Evolutionary conservation across 2,797 vertebrate genomes (phyloP).

Genomic region (Columba guinea): DNA sequence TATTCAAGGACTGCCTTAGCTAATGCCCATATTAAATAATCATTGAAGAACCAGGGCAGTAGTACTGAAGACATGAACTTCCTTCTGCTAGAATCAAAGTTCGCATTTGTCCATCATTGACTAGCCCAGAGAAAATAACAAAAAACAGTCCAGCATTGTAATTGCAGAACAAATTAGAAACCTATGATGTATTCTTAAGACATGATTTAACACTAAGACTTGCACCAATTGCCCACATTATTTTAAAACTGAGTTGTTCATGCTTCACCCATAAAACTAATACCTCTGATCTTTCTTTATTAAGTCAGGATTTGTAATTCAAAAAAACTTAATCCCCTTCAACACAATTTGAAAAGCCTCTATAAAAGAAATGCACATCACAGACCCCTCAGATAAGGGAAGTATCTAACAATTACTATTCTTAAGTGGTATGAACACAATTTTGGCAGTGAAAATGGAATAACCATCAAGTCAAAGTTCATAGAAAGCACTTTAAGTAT

Average conservation of each 20-base stretch:
- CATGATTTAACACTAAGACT: not conserved
- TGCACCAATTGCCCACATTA: not conserved
- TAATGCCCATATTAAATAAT: not conserved
- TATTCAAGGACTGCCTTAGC: not conserved
- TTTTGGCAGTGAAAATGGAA: not conserved
- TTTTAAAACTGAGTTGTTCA: not conserved
- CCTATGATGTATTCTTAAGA: not conserved
- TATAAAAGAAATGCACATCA: not conserved
- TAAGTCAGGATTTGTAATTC: not conserved
- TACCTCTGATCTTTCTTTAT: not conserved
- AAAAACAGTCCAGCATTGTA: not conserved
- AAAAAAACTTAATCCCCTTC: not conserved
- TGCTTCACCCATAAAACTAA: not conserved
- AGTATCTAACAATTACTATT: not conserved
- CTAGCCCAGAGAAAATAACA: not conserved
- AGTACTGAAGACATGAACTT: slow-evolving; percentile 6
- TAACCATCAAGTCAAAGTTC: not conserved
- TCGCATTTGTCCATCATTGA: not conserved
- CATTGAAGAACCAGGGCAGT: not conserved
- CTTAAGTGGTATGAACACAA: accelerated
- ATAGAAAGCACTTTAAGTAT: not conserved
- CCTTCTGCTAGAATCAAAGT: not conserved
- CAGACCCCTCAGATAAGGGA: not conserved
- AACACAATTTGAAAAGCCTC: not conserved
- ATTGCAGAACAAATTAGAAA: not conserved